Conservation (phyloP, 1,140 invertebrate species). For the Drosophila sp. region DNA sequence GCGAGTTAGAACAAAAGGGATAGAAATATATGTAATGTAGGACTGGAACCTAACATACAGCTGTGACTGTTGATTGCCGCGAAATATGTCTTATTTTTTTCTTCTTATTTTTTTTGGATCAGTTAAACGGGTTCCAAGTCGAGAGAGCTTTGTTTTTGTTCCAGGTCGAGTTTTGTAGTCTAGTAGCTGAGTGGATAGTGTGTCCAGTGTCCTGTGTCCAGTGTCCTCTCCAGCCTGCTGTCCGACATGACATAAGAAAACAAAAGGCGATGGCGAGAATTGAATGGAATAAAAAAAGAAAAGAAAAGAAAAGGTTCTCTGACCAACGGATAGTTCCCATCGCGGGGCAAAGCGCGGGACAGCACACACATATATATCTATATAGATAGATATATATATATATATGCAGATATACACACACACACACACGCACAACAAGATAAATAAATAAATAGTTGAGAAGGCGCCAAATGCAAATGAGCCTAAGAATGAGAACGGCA, state of each 20-base stretch:
- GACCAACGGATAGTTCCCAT: conserved; percentile 47
- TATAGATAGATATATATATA: neutral
- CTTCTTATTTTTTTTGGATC: too few relatives aligned
- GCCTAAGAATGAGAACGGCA: neutral
- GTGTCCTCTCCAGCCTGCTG: conserved; percentile 31
- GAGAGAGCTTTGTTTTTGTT: conserved; percentile 5
- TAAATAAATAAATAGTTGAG: conserved; percentile 45
- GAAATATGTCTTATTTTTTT: conserved; percentile 54
- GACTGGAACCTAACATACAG: conserved; percentile 9
- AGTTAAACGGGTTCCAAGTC: conserved; percentile 36
- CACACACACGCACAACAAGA: conserved; percentile 6
- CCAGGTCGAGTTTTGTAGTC: neutral
- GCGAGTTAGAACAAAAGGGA: neutral
- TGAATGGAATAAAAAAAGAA: neutral
- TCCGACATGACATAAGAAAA: conserved; percentile 55
- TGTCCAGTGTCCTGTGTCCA: neutral
- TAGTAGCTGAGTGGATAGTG: neutral
- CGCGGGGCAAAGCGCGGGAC: conserved; percentile 10
- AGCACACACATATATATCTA: neutral
- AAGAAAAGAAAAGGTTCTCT: conserved; percentile 9
- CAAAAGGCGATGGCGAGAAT: conserved; percentile 21
- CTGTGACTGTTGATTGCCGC: conserved; percentile 48
- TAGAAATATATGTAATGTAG: neutral
- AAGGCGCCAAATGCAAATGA: conserved; percentile 68
- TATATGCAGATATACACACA: neutral